A percentile compares a stretch with the other conserved stretches of the same genome.
These are phyloP conservation scores for Reinhardtius hippoglossoides DNA, from an alignment of 2,113 vertebrate genomes.

Conservation along the genomic window DNA sequence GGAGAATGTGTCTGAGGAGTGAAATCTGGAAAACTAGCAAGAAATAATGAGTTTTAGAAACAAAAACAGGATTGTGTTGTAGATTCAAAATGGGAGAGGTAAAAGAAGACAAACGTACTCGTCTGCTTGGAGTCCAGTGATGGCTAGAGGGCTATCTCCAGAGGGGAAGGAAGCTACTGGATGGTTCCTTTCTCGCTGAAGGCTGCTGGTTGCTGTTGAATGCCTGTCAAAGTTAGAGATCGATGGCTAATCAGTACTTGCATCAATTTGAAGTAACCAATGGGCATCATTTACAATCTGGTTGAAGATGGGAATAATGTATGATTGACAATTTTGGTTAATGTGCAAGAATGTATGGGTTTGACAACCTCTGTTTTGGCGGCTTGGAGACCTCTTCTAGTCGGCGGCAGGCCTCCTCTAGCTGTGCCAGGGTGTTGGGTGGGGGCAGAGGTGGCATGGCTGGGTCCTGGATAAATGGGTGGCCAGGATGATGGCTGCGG, in stretches of 20 bases:
- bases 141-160: slow-evolving; percentile 77
- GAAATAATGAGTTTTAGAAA: not conserved
- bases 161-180: slow-evolving; percentile 72
- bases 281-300: not conserved
- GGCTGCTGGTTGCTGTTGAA: slow-evolving; percentile 84
- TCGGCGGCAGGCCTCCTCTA: slow-evolving; percentile 94
- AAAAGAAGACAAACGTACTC: slow-evolving; percentile 83
- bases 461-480: slow-evolving; percentile 89
- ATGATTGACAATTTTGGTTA: not conserved
- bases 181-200: slow-evolving; percentile 91
- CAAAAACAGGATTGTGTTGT: not conserved
- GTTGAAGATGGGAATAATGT: not conserved
- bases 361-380: slow-evolving; percentile 86
- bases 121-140: slow-evolving; percentile 81
- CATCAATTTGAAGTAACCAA: not conserved
- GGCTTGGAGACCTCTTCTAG: slow-evolving; percentile 94
- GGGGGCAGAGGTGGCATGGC: slow-evolving; percentile 88
- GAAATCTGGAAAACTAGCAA: not conserved
- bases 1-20: slow-evolving; percentile 1
- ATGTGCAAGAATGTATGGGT: not conserved
- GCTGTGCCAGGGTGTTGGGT: slow-evolving; percentile 94
- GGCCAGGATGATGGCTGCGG: slow-evolving; percentile 83
- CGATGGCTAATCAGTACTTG: slow-evolving; percentile 14
- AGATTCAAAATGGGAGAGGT: not conserved
- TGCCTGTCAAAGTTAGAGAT: slow-evolving; percentile 81